Base-by-base conservation (phyloP, 2,888 invertebrate genomes). In the Latheticus oryzae region DNA sequence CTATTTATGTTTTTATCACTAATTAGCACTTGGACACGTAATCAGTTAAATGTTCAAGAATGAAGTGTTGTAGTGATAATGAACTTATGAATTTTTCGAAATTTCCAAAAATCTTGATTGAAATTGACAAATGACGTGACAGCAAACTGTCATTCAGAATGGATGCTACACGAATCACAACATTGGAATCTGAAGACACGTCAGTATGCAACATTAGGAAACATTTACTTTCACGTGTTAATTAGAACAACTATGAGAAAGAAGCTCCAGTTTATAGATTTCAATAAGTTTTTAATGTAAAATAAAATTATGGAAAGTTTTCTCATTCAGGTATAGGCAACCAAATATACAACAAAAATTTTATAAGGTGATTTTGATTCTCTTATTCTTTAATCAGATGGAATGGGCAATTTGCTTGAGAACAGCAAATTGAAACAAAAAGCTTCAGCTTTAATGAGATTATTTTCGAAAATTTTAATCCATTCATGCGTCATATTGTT, bases 41-140 rank as follows among this genome's bases (percentile, higher is more conserved):
- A 32, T 42, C 16, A 19, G 13, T 16, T 30, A 45, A 32, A 45
- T 28, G 30, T 30, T 16, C 30, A 3, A 9, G 9, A 8, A 8
- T 5, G 32, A 7, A 8, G 15, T 9, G 35, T 33, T 19, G 5
- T n/a, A 9, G 15, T 17, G 35, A 33, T 35, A 15, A 8, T 23
- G 4, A 15, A 47, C 47, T 33, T 23, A 23, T 7, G 32, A 35
- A 35, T 47, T 47, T 47, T 47, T 24, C 11, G 9, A 33, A 17
- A 16, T 33, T 47, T 47, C 12, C 47, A 33, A 21, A 47, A 47
- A 47, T 24, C 23, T 47, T 47, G 13, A 11, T 8, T 15, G 8
- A n/a, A n/a, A 21, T 13, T 35, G 47, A 47, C 35, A 47, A 15
- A 8, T 47, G 47, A 47, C 33, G 47, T 47, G 21, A 47, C 7